A percentile compares a stretch with the other conserved stretches of the same genome.
phyloP scores from a whole-genome alignment of 2,113 vertebrate species.

The Percopsis transmontana region DNA sequence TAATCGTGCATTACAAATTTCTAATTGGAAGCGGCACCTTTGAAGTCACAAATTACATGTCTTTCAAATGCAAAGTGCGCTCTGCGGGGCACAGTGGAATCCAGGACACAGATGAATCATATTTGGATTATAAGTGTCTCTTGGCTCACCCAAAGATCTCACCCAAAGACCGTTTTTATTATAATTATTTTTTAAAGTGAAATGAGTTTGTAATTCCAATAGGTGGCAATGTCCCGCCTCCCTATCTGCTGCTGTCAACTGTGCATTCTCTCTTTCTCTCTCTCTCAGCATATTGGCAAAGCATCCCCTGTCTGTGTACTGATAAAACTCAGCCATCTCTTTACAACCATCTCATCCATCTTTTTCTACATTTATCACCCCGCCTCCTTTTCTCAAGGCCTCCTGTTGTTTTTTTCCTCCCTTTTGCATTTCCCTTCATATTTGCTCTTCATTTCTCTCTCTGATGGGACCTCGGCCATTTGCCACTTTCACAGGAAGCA shows the following conservation, averaged over 20 bases:
- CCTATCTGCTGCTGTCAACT: slow-evolving; percentile 28
- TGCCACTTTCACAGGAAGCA: background rate
- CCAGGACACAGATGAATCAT: background rate
- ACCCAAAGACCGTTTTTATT: background rate
- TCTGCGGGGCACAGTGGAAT: background rate
- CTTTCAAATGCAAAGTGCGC: slow-evolving; percentile 1
- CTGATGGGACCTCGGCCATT: background rate
- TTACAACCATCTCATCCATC: background rate
- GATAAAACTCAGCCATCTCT: background rate
- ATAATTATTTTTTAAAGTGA: background rate
- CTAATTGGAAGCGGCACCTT: slow-evolving; percentile 2
- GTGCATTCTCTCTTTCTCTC: slow-evolving; percentile 5
- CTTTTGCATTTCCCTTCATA: background rate
- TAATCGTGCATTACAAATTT: background rate
- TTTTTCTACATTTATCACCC: background rate
- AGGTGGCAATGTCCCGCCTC: slow-evolving; percentile 68
- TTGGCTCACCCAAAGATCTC: background rate
- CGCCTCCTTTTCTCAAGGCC: background rate
- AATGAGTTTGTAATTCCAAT: slow-evolving; percentile 57
- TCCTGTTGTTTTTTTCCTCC: background rate
- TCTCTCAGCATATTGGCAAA: background rate
- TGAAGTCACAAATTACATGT: background rate
- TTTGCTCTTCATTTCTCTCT: background rate
- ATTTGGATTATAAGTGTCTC: background rate
- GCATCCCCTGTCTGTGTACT: background rate